These are phyloP conservation scores for Melipona quadrifasciata DNA, from an alignment of 1,140 invertebrate genomes.

Conservation along the genomic window DNA sequence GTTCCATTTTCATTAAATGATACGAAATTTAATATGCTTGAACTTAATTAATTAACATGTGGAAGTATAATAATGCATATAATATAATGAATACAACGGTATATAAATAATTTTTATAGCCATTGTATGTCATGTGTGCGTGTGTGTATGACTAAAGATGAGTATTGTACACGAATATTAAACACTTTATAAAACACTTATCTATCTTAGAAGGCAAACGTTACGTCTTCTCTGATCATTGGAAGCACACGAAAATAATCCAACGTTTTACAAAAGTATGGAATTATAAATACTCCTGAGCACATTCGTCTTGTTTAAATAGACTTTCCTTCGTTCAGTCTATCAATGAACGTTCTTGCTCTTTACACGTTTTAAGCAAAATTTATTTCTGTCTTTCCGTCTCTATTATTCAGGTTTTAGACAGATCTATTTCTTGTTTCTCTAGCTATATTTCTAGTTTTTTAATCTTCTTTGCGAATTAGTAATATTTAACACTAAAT, in stretches of 20 bases:
- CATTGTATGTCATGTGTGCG: no score
- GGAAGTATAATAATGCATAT: no score
- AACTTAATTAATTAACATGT: no score
- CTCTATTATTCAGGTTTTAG: no score
- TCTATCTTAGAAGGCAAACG: not conserved
- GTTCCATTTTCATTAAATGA: no score
- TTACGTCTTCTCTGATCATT: slow-evolving; percentile 10
- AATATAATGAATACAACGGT: no score
- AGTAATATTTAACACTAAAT: no score
- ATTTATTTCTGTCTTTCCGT: no score
- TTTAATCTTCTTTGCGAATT: not conserved
- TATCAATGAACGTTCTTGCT: not conserved
- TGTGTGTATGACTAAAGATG: no score
- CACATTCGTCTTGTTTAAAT: slow-evolving; percentile 28
- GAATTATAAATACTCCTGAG: slow-evolving; percentile 54
- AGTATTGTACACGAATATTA: not conserved
- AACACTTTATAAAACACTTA: not conserved
- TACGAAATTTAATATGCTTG: no score
- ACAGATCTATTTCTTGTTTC: no score
- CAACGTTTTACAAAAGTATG: slow-evolving; percentile 11
- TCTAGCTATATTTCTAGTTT: not conserved
- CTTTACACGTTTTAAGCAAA: not conserved
- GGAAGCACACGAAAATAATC: slow-evolving; percentile 47
- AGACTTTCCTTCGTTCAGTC: not conserved
- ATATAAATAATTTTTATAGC: no score